Conservation (phyloP, 2,113 vertebrate species). For the Lepidothrix coronata region DNA sequence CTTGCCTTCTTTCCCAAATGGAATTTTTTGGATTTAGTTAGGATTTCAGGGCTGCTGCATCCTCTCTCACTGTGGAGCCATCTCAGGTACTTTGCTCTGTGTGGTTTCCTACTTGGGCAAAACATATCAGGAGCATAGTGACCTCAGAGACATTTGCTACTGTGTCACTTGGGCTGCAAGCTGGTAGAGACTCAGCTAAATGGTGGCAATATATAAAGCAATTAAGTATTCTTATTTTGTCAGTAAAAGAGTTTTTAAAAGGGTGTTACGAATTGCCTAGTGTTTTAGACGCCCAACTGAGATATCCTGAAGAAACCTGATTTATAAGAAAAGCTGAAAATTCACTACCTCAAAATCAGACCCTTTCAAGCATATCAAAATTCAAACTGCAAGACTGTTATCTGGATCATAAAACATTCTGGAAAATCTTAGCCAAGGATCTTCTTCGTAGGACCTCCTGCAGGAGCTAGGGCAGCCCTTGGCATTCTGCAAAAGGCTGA, state of each 20-base stretch:
- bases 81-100: not conserved
- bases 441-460: not conserved
- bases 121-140: not conserved
- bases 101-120: not conserved
- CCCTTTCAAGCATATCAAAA: not conserved
- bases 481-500: not conserved
- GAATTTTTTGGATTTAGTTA: not conserved
- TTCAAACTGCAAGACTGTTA: not conserved
- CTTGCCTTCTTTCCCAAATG: not conserved
- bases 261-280: not conserved
- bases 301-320: not conserved
- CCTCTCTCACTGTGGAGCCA: not conserved
- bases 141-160: not conserved
- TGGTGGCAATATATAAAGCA: not conserved
- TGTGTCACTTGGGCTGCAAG: not conserved
- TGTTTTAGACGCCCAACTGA: not conserved
- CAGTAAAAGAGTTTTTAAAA: not conserved
- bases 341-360: not conserved
- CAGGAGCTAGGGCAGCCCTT: not conserved
- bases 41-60: not conserved
- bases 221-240: not conserved
- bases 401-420: not conserved
- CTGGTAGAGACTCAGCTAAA: not conserved
- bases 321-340: not conserved
- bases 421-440: not conserved